These are phyloP conservation scores for Toxotes lorentzi DNA, from an alignment of 2,797 vertebrate genomes.

Conservation along the genomic window DNA sequence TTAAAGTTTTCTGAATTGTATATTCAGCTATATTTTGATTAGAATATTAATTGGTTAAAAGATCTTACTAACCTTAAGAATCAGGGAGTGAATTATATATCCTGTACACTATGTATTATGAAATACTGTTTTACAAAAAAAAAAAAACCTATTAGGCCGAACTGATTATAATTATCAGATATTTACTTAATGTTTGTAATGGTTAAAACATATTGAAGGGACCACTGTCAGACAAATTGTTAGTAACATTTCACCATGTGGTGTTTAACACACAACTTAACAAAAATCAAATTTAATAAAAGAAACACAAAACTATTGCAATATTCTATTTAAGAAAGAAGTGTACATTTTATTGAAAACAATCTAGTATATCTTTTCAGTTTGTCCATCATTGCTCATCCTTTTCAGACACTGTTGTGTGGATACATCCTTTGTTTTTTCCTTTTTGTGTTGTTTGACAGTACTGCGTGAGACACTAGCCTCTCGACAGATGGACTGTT, in stretches of 20 bases:
- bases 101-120: background rate
- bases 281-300: conserved; percentile 10
- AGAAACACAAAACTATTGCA: conserved; percentile 19
- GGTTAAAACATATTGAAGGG: conserved; percentile 25
- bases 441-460: conserved; percentile 66
- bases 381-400: conserved; percentile 33
- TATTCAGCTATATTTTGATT: conserved; percentile 27
- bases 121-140: conserved; percentile 20
- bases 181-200: conserved; percentile 37
- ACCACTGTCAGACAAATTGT: conserved; percentile 30
- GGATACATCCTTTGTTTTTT: conserved; percentile 55
- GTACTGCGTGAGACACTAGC: conserved; percentile 58
- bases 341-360: conserved; percentile 57
- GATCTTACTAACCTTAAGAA: conserved; percentile 12
- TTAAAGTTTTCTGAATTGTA: conserved; percentile 22
- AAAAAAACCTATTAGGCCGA: conserved; percentile 8
- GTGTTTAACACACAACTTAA: conserved; percentile 16
- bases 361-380: conserved; percentile 37
- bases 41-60: background rate
- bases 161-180: background rate
- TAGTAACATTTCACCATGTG: conserved; percentile 16
- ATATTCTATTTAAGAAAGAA: conserved; percentile 53
- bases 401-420: conserved; percentile 52
- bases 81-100: conserved; percentile 14
- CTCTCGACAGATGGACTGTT: conserved; percentile 35